phyloP scores from a whole-genome alignment of 2,797 vertebrate species.

The Channa striata region DNA sequence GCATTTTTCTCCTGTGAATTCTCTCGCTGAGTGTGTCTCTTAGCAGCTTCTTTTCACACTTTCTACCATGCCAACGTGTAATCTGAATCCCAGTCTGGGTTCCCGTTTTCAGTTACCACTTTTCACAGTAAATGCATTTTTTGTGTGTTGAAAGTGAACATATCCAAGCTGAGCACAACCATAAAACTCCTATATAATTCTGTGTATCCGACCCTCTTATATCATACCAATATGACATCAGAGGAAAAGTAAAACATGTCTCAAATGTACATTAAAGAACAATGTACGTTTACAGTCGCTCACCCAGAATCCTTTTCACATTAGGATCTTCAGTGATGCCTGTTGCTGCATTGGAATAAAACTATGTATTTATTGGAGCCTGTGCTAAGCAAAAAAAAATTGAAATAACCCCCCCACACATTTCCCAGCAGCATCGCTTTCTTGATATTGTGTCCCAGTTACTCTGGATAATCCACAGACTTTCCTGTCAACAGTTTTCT shows the following conservation, averaged over 20 bases:
- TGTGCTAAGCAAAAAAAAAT: background rate
- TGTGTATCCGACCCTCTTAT: background rate
- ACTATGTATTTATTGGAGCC: background rate
- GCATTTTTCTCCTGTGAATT: constrained; percentile 60
- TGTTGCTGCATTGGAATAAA: background rate
- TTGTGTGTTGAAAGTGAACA: constrained; percentile 6
- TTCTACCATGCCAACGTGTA: constrained; percentile 45
- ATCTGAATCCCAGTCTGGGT: constrained; percentile 43
- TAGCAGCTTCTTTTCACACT: constrained; percentile 59
- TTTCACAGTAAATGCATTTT: constrained; percentile 27
- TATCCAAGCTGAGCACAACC: background rate
- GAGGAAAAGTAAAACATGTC: background rate
- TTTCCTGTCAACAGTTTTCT: constrained; percentile 40
- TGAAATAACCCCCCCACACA: background rate
- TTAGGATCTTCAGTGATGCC: background rate
- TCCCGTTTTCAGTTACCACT: constrained; percentile 24
- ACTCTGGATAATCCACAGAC: constrained; percentile 42
- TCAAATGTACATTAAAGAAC: too few species aligned
- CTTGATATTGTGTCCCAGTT: constrained; percentile 49
- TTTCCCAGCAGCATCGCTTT: constrained; percentile 11
- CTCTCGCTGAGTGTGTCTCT: constrained; percentile 51
- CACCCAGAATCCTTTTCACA: background rate
- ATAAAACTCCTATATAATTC: background rate
- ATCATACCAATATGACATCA: background rate
- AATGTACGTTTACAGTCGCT: background rate